These are phyloP conservation scores for Lucilia sericata DNA, from an alignment of 1,140 invertebrate species.

Conservation along the genomic window DNA sequence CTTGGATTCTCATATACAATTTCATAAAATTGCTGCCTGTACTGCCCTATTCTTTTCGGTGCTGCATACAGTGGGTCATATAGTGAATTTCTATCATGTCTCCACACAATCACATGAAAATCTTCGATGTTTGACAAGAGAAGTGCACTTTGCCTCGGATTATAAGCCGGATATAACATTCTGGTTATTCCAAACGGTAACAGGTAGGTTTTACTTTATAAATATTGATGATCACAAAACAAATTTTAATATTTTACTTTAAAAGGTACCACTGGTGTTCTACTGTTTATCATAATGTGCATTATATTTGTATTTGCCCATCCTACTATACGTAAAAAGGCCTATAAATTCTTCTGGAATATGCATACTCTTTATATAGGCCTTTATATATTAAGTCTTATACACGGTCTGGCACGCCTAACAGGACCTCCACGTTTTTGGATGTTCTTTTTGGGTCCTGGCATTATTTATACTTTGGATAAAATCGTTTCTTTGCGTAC, in stretches of 20 bases:
- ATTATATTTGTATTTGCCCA: constrained; percentile 98
- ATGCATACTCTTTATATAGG: constrained; percentile 95
- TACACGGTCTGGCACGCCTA: constrained; percentile 94
- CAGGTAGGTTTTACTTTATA: constrained; percentile 76
- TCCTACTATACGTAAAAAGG: constrained; percentile 91
- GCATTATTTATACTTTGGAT: constrained; percentile 89
- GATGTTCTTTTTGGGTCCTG: constrained; percentile 95
- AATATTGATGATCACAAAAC: no score
- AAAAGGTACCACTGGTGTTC: constrained; percentile 92
- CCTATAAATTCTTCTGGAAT: constrained; percentile 97
- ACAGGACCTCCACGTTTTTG: constrained; percentile 95
- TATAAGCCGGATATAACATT: constrained; percentile 90
- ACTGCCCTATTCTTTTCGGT: constrained; percentile 95
- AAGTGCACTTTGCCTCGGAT: constrained; percentile 93
- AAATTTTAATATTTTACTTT: constrained; percentile 48
- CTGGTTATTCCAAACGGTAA: constrained; percentile 95
- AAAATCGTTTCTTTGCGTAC: constrained; percentile 94
- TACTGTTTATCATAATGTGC: constrained; percentile 92
- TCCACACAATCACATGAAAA: constrained; percentile 96
- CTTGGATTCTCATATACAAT: constrained; percentile 96
- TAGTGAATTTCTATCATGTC: constrained; percentile 99
- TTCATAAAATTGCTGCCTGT: constrained; percentile 98
- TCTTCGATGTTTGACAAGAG: constrained; percentile 93
- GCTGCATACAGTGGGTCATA: constrained; percentile 94
- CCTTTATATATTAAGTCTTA: constrained; percentile 89